These are phyloP conservation scores for Sebastes vulpes DNA, from an alignment of 2,797 vertebrate genomes.

Conservation along the genomic window DNA sequence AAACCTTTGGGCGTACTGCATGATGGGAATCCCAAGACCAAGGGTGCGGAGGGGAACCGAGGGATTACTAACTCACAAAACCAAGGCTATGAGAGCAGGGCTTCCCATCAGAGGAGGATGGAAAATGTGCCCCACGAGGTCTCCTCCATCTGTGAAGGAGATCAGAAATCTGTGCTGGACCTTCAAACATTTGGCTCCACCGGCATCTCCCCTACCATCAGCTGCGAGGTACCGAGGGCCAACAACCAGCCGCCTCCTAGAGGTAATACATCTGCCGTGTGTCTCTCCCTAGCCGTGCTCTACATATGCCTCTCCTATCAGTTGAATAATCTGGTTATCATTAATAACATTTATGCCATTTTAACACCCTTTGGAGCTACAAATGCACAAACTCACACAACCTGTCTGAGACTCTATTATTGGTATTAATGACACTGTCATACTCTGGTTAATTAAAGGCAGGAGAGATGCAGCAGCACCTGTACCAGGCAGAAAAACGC, in stretches of 20 bases:
- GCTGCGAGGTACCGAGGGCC: slow-evolving; percentile 32
- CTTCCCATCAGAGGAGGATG: slow-evolving; percentile 36
- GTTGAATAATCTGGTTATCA: slow-evolving; percentile 9
- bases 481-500: slow-evolving; percentile 34
- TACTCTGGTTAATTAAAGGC: slow-evolving; percentile 62
- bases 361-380: neutral
- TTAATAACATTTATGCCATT: slow-evolving; percentile 1
- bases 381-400: slow-evolving; percentile 21
- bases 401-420: slow-evolving; percentile 45
- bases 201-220: slow-evolving; percentile 3
- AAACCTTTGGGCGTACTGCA: slow-evolving; percentile 5
- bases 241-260: slow-evolving; percentile 25
- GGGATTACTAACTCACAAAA: neutral
- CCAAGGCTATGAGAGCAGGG: slow-evolving; percentile 19
- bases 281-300: slow-evolving; percentile 3
- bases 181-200: slow-evolving; percentile 29
- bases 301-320: neutral
- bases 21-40: slow-evolving; percentile 17
- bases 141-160: slow-evolving; percentile 56
- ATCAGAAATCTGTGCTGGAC: slow-evolving; percentile 44
- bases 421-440: slow-evolving; percentile 63
- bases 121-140: slow-evolving; percentile 41
- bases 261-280: slow-evolving; percentile 58
- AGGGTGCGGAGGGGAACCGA: neutral
- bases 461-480: slow-evolving; percentile 44